Conservation (phyloP, 2,113 vertebrate genomes). For the Melanostigma gelatinosum region DNA sequence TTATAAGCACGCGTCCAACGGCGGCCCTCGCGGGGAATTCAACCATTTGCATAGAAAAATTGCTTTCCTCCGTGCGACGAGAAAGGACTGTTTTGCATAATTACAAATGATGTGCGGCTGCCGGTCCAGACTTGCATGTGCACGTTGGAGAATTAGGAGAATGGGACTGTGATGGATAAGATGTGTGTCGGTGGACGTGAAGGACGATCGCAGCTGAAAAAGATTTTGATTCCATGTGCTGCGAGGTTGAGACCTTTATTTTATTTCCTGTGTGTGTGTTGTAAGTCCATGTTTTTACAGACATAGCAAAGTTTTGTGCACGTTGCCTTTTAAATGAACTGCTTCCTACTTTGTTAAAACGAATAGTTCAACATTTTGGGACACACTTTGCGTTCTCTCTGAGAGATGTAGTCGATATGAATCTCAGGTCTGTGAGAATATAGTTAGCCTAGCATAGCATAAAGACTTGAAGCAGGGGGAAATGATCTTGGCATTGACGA, state of each 20-base stretch:
- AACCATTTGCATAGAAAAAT: constrained; percentile 91
- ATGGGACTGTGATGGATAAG: constrained; percentile 1
- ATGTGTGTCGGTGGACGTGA: constrained; percentile 33
- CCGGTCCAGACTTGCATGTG: constrained; percentile 76
- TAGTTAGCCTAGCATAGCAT: no score
- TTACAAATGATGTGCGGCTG: constrained; percentile 87
- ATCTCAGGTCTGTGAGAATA: no score
- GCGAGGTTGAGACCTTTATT: background rate
- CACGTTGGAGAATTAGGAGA: constrained; percentile 80
- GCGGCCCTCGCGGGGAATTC: constrained; percentile 84
- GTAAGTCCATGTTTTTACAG: background rate
- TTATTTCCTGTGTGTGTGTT: background rate
- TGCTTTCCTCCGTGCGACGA: constrained; percentile 83
- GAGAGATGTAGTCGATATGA: no score
- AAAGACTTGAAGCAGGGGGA: no score
- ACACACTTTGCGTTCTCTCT: no score
- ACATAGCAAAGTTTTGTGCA: background rate
- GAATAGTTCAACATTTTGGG: no score
- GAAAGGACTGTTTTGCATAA: constrained; percentile 87
- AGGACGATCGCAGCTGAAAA: background rate
- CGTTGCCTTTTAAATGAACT: no score
- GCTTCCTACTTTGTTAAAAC: no score
- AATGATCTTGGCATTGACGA: no score
- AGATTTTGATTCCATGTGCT: background rate
- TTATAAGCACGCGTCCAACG: constrained; percentile 81